These are phyloP conservation scores for Anastatus disparis DNA, from an alignment of 1,140 invertebrate species.

Conservation along the genomic window DNA sequence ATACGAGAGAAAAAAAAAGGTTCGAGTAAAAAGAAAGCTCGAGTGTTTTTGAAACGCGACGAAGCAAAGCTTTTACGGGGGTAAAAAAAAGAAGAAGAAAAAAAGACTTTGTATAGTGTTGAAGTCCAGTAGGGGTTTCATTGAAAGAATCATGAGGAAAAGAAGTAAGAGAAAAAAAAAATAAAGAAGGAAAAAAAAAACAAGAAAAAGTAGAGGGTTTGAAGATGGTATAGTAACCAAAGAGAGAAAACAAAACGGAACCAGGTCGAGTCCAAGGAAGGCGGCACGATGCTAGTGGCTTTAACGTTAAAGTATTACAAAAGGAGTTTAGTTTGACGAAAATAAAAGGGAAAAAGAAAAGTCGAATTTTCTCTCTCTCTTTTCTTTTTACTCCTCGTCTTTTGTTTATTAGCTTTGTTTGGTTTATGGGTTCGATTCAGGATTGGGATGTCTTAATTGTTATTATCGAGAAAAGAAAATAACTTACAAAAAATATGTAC, in stretches of 20 bases:
- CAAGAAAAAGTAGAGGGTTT: no score
- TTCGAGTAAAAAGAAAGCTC: neutral
- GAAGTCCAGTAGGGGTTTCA: neutral
- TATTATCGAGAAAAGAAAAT: no score
- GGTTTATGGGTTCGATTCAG: no score
- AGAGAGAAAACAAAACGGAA: conserved; percentile 19
- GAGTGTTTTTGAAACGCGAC: conserved; percentile 25
- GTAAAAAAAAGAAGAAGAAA: neutral
- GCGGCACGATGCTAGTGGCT: neutral
- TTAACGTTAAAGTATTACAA: neutral
- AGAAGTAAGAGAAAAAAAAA: neutral
- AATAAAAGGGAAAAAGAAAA: no score
- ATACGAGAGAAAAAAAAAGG: conserved; percentile 14
- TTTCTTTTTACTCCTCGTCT: no score
- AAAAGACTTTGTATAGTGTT: no score
- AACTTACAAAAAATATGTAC: no score
- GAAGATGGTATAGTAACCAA: no score
- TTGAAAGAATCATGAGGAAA: conserved; percentile 19
- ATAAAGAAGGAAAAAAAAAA: no score
- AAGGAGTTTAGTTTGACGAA: neutral
- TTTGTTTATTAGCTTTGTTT: no score
- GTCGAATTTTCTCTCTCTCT: no score
- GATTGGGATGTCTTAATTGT: no score
- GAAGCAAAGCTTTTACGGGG: conserved; percentile 28
- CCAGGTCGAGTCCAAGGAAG: conserved; percentile 15